phyloP scores from a whole-genome alignment of 2,113 vertebrate genomes.

The Microcebus jonahi region DNA sequence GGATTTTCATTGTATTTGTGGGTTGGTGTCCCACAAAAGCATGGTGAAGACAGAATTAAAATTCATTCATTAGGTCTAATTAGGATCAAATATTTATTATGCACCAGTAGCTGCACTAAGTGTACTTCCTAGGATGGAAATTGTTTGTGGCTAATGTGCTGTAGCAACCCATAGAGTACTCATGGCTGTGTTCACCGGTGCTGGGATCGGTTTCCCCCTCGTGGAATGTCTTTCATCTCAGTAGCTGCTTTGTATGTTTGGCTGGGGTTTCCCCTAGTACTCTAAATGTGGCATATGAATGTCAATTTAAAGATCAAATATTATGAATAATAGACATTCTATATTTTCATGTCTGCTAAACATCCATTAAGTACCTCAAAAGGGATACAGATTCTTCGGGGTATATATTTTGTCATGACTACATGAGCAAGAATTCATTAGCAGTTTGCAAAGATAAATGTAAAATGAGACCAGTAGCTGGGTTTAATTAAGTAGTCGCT shows the following conservation, averaged over 20 bases:
- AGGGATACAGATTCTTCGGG: not conserved
- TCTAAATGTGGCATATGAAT: not conserved
- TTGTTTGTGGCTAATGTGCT: slow-evolving; percentile 85
- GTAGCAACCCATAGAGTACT: slow-evolving; percentile 68
- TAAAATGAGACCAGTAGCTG: not conserved
- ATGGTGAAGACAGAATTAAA: slow-evolving; percentile 56
- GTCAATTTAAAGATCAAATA: slow-evolving; percentile 56
- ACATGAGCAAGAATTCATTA: slow-evolving; percentile 31
- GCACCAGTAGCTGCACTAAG: slow-evolving; percentile 72
- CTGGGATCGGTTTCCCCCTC: not conserved
- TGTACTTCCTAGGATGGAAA: slow-evolving; percentile 77
- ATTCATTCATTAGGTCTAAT: slow-evolving; percentile 84
- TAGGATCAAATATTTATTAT: slow-evolving; percentile 85
- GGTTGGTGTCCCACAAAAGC: slow-evolving; percentile 32
- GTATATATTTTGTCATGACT: not conserved
- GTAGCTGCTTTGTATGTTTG: slow-evolving; percentile 46
- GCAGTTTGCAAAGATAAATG: slow-evolving; percentile 49
- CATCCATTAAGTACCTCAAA: not conserved
- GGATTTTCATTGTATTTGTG: not conserved
- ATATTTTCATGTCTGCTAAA: slow-evolving; percentile 39
- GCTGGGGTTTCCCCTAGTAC: not conserved
- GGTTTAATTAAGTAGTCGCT: slow-evolving; percentile 44
- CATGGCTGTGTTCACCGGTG: slow-evolving; percentile 77
- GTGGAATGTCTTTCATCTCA: slow-evolving; percentile 76
- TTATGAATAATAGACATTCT: not conserved